Base-by-base conservation (phyloP, 64 coral and sea anemone species). In the Montipora efflorescens region DNA sequence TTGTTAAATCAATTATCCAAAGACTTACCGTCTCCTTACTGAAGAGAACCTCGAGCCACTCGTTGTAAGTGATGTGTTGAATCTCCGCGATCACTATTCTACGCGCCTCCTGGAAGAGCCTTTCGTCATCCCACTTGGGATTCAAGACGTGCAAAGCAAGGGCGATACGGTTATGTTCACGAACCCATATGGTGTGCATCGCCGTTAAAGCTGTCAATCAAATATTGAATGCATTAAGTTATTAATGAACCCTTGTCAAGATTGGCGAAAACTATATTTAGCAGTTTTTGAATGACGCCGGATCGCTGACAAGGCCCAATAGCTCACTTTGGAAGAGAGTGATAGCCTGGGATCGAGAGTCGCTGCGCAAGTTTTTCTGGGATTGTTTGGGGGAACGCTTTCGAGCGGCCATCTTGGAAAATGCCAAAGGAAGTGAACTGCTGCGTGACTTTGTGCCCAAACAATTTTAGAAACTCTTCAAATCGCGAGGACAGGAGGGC, bases 1-100 rank as follows among this genome's bases (percentile, higher is more conserved):
- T 57, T 57, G 53, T 57, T 57, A 57, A 57, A 57, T 64, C 10
- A 55, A 7, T 10, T 55, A 55, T 55, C 2, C 10, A 55, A 55
- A 5, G 12, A 67, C 94, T 74, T 83, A 95, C 94, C 53, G 83
- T 69, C 23, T 20, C 11, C 79, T 83, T 3, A 47, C 36, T 52
- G 72, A 95, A 74, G 7, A 95, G n/a, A 6, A 82, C 55, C 8
- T 83, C 61, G 3, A 95, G 81, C 47, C 91, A 92, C 77, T 95
- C 94, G 8, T 92, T 95, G 53, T 76, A 95, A 5, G 94, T 95
- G 66, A 95, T 95, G 16, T 95, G 94, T 21, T 95, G 94, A 10
- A 95, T 10, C 77, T 81, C 21, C 1, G 90, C 94, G 36, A 84
- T 84, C 4, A 95, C 47, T 11, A 95, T 95, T 68, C 80, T 92